A percentile compares a stretch with the other conserved stretches of the same genome.
Evolutionary conservation across 1,140 invertebrate genomes (phyloP).

Genomic region (Rhizoglyphus robini): DNA sequence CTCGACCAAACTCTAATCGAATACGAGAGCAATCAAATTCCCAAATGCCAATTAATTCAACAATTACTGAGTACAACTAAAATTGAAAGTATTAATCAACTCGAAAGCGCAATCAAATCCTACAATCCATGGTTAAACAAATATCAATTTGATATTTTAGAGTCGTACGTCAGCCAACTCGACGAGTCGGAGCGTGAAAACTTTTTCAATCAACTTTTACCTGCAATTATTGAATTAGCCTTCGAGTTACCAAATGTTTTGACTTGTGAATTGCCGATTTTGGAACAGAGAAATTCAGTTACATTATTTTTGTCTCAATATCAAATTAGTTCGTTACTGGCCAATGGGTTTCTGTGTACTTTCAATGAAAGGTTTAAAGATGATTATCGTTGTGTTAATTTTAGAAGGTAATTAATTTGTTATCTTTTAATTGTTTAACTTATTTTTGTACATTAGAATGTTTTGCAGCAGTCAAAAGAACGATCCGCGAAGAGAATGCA

Average conservation of each 20-base stretch:
- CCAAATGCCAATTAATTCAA: conserved; percentile 6
- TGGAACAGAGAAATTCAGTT: conserved; percentile 44
- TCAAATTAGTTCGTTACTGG: conserved; percentile 71
- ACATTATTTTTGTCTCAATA: conserved; percentile 59
- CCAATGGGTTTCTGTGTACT: conserved; percentile 92
- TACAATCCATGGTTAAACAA: conserved; percentile 14
- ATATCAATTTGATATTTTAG: conserved; percentile 9
- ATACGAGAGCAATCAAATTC: neutral
- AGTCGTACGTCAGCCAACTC: conserved; percentile 37
- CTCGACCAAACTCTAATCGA: neutral
- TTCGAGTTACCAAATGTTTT: conserved; percentile 59
- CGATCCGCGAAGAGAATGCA: conserved; percentile 22
- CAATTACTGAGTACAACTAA: neutral
- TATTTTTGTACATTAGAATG: too few relatives aligned
- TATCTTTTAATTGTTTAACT: too few relatives aligned
- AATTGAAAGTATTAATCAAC: conserved; percentile 13
- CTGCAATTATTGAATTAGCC: conserved; percentile 60
- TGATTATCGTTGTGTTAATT: conserved; percentile 75
- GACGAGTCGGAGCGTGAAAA: conserved; percentile 50
- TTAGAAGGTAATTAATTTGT: conserved; percentile 47
- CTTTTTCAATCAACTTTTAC: conserved; percentile 62
- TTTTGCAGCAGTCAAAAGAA: neutral
- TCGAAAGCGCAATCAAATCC: conserved; percentile 23
- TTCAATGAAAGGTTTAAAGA: conserved; percentile 57
- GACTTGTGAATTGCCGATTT: conserved; percentile 59